These are phyloP conservation scores for Cassiopea andromeda DNA, from an alignment of 30 jellyfish, hydroid and myxozoan species.

Conservation along the genomic window DNA sequence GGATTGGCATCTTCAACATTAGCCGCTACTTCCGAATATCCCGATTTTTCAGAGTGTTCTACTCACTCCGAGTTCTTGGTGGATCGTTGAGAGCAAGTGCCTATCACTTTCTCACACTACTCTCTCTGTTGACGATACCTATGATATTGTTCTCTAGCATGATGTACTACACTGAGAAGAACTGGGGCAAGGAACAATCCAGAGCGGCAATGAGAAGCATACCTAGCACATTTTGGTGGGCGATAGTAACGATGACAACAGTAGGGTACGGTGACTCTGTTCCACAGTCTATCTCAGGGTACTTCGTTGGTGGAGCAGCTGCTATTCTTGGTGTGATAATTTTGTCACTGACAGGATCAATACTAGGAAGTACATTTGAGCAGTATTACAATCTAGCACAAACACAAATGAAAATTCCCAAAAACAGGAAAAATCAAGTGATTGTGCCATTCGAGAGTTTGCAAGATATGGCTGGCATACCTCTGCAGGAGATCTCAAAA, in stretches of 20 bases:
- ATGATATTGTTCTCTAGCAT: constrained; percentile 84
- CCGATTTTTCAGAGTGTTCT: constrained; percentile 80
- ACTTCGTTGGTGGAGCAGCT: constrained; percentile 86
- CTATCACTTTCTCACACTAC: constrained; percentile 78
- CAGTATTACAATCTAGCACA: constrained; percentile 89
- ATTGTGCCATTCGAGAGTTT: constrained; percentile 51
- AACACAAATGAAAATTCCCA: constrained; percentile 86
- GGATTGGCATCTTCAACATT: constrained; percentile 76
- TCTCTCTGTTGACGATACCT: constrained; percentile 75
- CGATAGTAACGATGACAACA: constrained; percentile 93
- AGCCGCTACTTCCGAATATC: constrained; percentile 82
- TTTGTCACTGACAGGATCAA: constrained; percentile 90
- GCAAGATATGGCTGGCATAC: constrained; percentile 66
- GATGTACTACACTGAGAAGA: constrained; percentile 75
- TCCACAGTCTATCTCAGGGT: constrained; percentile 84
- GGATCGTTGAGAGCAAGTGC: constrained; percentile 93
- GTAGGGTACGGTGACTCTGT: constrained; percentile 94
- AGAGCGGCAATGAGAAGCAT: constrained; percentile 55
- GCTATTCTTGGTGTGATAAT: constrained; percentile 87
- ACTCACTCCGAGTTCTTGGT: constrained; percentile 90
- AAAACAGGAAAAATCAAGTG: constrained; percentile 53
- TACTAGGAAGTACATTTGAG: constrained; percentile 93
- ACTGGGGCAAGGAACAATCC: constrained; percentile 71
- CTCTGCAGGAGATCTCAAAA: constrained; percentile 44
- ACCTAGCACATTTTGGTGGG: constrained; percentile 93